phyloP scores from a whole-genome alignment of 2,113 vertebrate genomes.

The Pogona vitticeps region DNA sequence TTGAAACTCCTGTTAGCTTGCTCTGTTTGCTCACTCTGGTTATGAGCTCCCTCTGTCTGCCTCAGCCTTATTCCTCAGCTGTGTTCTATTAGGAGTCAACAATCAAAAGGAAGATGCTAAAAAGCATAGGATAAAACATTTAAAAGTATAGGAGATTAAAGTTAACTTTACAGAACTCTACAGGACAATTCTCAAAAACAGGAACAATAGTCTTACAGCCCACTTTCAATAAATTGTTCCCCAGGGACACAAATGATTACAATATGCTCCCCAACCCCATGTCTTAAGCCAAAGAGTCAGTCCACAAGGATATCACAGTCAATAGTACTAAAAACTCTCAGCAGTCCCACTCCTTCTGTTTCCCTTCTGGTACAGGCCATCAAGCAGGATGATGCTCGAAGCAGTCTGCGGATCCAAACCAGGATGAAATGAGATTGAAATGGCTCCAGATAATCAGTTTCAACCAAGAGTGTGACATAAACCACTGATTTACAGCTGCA shows the following conservation, averaged over 20 bases:
- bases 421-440: neutral
- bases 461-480: neutral
- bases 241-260: neutral
- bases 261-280: neutral
- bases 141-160: neutral
- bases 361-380: neutral
- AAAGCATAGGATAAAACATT: too few species aligned
- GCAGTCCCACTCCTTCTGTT: neutral
- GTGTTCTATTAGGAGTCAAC: too few species aligned
- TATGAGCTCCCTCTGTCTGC: too few species aligned
- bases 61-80: too few species aligned
- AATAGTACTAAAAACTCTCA: neutral
- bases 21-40: too few species aligned
- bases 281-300: neutral
- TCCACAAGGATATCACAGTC: neutral
- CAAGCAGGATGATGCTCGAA: neutral
- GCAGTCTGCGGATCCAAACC: neutral
- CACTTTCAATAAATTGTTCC: too few species aligned
- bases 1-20: too few species aligned
- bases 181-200: neutral
- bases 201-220: neutral
- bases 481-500: neutral
- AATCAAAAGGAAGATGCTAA: neutral
- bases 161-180: neutral
- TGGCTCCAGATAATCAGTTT: neutral